Evolutionary conservation across 92 coral and sea anemone species (phyloP).

Genomic region (Epizoanthus fatuus): DNA sequence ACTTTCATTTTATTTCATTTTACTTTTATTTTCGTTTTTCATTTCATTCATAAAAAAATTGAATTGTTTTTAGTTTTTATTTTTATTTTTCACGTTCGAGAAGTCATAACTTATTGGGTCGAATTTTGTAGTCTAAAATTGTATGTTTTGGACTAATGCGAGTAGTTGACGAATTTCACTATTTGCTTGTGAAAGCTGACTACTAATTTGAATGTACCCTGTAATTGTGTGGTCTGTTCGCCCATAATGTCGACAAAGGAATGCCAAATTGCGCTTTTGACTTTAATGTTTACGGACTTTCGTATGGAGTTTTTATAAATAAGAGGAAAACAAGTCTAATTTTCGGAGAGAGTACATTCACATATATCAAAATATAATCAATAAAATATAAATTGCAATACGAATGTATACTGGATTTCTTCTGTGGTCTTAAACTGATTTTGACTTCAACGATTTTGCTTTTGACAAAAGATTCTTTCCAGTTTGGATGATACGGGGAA

Average conservation of each 20-base stretch:
- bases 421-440: background rate
- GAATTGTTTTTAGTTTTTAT: background rate
- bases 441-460: too few relatives aligned
- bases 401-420: background rate
- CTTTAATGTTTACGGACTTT: constrained; percentile 31
- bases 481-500: too few relatives aligned
- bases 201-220: constrained; percentile 6
- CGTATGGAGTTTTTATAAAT: constrained; percentile 7
- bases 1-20: too few relatives aligned
- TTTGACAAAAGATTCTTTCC: too few relatives aligned
- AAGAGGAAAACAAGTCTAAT: constrained; percentile 15
- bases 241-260: constrained; percentile 34
- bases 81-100: background rate
- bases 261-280: constrained; percentile 18
- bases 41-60: too few relatives aligned
- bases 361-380: background rate
- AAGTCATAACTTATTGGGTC: background rate
- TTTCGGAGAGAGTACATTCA: background rate
- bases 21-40: too few relatives aligned
- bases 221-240: constrained; percentile 33
- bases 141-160: background rate
- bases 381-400: background rate
- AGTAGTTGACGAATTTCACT: background rate
- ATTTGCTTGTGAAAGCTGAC: constrained; percentile 34
- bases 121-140: constrained; percentile 2